Base-by-base conservation (phyloP, 2,113 vertebrate species). In the Glaucomys volans region DNA sequence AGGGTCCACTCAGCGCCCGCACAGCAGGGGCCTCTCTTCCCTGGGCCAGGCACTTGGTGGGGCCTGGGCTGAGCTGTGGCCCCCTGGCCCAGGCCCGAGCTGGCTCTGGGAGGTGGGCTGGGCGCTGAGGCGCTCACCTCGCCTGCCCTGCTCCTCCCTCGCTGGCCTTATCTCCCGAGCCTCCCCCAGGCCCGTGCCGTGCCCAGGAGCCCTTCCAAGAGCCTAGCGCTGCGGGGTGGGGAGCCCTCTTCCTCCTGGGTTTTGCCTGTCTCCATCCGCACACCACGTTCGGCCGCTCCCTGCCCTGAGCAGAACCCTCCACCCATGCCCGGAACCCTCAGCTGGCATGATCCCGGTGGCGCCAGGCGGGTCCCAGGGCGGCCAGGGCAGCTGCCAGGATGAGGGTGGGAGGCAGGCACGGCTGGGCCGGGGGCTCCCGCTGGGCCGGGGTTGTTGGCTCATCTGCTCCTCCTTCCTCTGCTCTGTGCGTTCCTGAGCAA, bases 291-390 rank as follows among this genome's bases (percentile, higher is more conserved):
- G 42, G 84, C 87, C 18, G 30, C 90, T 95, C 96, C 67, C 90
- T 28, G 77, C 90, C 97, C 94, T 67, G 95, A 88, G 66, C 75
- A 96, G 96, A 91, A 59, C 93, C 94, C 95, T 97, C 97, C 93
- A 93, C 91, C 95, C 97, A 89, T 96, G 94, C 82, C 94, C 16
- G 74, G 95, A 97, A 91, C 97, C 96, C 91, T 95, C 81, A 79
- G 66, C 79, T 57, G 62, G 89, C 89, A 81, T 93, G 94, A 96
- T 96, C 87, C 90, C 81, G 40, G 71, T 64, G 97, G 97, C 95
- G 86, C 97, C 91, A 62, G 97, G 96, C 54, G 8, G 94, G 95
- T 85, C 95, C 81, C 59, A 66, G 71, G 69, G n/a, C n/a, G 77
- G 57, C 30, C 59, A 50, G 67, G 69, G 90, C 90, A 95, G 91